These are phyloP conservation scores for Scaptomyza parva DNA, from an alignment of 2,888 invertebrate species.

Conservation along the genomic window DNA sequence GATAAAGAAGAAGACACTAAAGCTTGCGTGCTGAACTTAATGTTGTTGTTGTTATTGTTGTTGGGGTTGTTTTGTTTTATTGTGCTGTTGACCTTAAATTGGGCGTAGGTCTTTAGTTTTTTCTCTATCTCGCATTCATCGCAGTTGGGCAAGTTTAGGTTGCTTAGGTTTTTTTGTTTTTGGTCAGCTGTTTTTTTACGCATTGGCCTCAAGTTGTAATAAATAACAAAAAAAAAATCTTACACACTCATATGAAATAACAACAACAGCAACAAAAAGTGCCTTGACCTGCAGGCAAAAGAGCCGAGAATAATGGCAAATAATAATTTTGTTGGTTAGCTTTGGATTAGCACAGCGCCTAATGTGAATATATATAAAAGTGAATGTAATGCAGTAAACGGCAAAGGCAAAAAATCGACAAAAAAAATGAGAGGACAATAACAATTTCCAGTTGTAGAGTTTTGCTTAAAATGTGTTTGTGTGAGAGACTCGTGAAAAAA, in stretches of 20 bases:
- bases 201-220: slow-evolving; percentile 63
- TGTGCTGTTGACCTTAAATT: slow-evolving; percentile 83
- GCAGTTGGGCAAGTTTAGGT: slow-evolving; percentile 50
- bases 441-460: slow-evolving; percentile 49
- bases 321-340: slow-evolving; percentile 45
- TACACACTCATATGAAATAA: slow-evolving; percentile 41
- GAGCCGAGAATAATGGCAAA: slow-evolving; percentile 44
- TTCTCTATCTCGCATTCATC: slow-evolving; percentile 33
- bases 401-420: slow-evolving; percentile 13
- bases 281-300: slow-evolving; percentile 56
- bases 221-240: slow-evolving; percentile 62
- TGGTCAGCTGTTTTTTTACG: slow-evolving; percentile 64
- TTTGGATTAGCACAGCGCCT: slow-evolving; percentile 47
- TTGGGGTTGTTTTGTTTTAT: slow-evolving; percentile 70
- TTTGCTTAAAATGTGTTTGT: slow-evolving; percentile 5
- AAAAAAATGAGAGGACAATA: slow-evolving; percentile 41
- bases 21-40: slow-evolving; percentile 65
- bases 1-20: slow-evolving; percentile 46
- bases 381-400: slow-evolving; percentile 50
- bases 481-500: slow-evolving; percentile 23
- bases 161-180: slow-evolving; percentile 40
- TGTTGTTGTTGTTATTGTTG: slow-evolving; percentile 32
- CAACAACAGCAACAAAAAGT: slow-evolving; percentile 22
- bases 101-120: slow-evolving; percentile 67
- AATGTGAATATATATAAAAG: slow-evolving; percentile 50